These are phyloP conservation scores for Semicossyphus pulcher DNA, from an alignment of 2,113 vertebrate genomes.

Conservation along the genomic window DNA sequence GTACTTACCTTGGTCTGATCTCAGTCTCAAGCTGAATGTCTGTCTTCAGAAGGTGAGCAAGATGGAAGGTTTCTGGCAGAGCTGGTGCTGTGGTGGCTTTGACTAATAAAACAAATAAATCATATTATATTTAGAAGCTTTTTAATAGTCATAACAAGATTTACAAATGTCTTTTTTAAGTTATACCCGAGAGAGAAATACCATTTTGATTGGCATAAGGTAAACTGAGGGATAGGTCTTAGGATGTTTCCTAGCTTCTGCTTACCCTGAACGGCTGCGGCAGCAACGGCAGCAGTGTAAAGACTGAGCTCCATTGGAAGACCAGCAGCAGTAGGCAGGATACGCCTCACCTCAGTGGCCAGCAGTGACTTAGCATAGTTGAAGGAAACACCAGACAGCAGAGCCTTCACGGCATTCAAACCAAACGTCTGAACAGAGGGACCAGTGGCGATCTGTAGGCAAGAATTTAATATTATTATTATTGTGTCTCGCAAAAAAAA, in stretches of 20 bases:
- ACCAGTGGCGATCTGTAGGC: constrained; percentile 59
- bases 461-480: background rate
- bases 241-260: background rate
- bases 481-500: background rate
- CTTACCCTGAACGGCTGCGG: constrained; percentile 70
- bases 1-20: constrained; percentile 76
- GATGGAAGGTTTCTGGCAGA: constrained; percentile 66
- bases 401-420: constrained; percentile 29
- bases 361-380: constrained; percentile 79
- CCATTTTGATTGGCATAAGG: background rate
- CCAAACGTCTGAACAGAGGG: constrained; percentile 22
- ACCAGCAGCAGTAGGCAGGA: constrained; percentile 83
- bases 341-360: constrained; percentile 77
- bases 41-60: constrained; percentile 67
- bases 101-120: constrained; percentile 56
- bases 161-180: background rate
- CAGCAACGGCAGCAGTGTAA: constrained; percentile 79
- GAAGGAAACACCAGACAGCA: constrained; percentile 68
- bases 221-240: background rate
- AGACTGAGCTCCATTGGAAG: constrained; percentile 84
- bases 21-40: constrained; percentile 73
- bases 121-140: too few relatives aligned
- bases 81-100: constrained; percentile 61
- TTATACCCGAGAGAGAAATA: too few relatives aligned
- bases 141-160: too few relatives aligned